phyloP scores from a whole-genome alignment of 2,113 vertebrate species.

The Azemiops feae region DNA sequence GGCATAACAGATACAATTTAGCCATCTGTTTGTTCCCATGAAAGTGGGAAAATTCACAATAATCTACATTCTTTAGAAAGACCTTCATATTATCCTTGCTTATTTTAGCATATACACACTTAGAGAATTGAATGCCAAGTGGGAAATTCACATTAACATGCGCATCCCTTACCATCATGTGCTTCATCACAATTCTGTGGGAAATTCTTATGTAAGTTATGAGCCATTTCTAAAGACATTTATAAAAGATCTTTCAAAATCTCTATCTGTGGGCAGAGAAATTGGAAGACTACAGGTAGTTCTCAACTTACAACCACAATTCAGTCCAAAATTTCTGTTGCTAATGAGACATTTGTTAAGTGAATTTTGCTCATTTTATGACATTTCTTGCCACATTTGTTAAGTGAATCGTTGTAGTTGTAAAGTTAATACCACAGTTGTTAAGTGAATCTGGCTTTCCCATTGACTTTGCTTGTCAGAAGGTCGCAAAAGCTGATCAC shows the following conservation, averaged over 20 bases:
- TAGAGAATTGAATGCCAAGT: not conserved
- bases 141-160: not conserved
- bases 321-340: too few relatives aligned
- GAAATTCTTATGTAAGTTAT: not conserved
- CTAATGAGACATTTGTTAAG: too few relatives aligned
- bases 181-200: not conserved
- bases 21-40: not conserved
- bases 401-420: too few relatives aligned
- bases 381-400: too few relatives aligned
- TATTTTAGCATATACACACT: not conserved
- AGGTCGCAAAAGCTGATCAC: too few relatives aligned
- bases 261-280: not conserved
- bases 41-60: not conserved
- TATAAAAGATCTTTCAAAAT: not conserved
- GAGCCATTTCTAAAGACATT: not conserved
- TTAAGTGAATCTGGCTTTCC: too few relatives aligned
- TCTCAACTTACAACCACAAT: too few relatives aligned
- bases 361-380: too few relatives aligned
- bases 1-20: not conserved
- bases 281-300: not conserved
- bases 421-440: too few relatives aligned
- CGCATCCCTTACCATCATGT: not conserved
- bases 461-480: too few relatives aligned
- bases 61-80: not conserved
- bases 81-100: not conserved